Evolutionary conservation across 1,140 invertebrate species (phyloP).

Genomic region (Vanessa tameamea): DNA sequence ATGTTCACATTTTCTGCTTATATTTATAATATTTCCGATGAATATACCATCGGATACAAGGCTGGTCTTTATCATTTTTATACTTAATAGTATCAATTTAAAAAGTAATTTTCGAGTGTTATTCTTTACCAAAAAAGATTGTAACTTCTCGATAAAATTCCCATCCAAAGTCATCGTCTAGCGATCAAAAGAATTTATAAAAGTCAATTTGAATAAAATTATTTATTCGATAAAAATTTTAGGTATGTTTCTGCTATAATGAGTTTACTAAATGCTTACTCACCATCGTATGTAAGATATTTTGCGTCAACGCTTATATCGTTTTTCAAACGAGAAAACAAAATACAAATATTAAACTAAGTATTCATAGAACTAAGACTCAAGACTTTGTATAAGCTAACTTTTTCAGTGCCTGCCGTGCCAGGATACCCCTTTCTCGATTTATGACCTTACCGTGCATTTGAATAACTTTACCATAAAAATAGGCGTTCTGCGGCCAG

Average conservation of each 20-base stretch:
- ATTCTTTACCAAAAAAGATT: not conserved
- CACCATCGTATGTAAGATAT: not conserved
- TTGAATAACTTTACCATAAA: conserved; percentile 79
- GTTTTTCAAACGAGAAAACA: conserved; percentile 9
- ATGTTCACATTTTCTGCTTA: too few species aligned
- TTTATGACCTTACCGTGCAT: conserved; percentile 72
- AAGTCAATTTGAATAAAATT: too few species aligned
- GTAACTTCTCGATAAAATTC: not conserved
- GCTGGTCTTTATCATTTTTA: too few species aligned
- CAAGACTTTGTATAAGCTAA: conserved; percentile 8
- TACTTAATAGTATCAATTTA: too few species aligned
- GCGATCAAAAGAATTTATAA: not conserved
- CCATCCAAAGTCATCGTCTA: too few species aligned
- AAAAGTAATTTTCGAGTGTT: too few species aligned
- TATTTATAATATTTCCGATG: too few species aligned
- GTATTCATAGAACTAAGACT: conserved; percentile 5
- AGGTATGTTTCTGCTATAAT: too few species aligned
- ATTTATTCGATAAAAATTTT: too few species aligned
- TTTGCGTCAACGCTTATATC: not conserved
- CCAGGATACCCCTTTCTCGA: conserved; percentile 67
- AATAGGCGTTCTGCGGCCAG: conserved; percentile 71
- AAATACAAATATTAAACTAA: conserved; percentile 18
- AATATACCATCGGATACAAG: too few species aligned
- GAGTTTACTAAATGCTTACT: too few species aligned
- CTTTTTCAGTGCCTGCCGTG: conserved; percentile 52